Percentiles rank a stretch among this genome's conserved stretches.
These are phyloP conservation scores for Creontiades dilutus DNA, from an alignment of 2,888 invertebrate genomes.

Conservation along the genomic window DNA sequence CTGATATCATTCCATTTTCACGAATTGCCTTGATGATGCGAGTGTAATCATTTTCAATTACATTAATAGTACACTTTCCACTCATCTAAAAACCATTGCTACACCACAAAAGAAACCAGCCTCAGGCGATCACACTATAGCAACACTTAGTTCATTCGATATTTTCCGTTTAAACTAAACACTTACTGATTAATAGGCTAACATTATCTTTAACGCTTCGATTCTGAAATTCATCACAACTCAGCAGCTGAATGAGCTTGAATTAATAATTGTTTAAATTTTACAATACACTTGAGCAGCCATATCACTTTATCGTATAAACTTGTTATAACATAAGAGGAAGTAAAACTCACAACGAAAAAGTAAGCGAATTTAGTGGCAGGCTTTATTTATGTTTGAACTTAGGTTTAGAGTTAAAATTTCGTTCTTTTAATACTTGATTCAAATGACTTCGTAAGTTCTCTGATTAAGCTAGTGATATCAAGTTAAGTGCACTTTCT, in stretches of 20 bases:
- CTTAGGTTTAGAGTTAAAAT: too few species aligned
- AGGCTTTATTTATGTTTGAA: too few species aligned
- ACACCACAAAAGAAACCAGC: neutral
- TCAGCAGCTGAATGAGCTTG: conserved; percentile 18
- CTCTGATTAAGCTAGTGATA: neutral
- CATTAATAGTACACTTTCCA: too few species aligned
- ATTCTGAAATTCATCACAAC: conserved; percentile 11
- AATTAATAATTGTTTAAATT: neutral
- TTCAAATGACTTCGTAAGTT: neutral
- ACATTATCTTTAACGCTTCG: neutral
- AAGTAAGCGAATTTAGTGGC: neutral
- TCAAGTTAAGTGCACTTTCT: neutral
- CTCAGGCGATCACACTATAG: neutral
- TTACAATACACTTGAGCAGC: conserved; percentile 17
- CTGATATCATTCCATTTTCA: too few species aligned
- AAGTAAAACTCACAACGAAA: conserved; percentile 24
- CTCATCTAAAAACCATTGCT: neutral
- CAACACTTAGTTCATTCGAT: neutral
- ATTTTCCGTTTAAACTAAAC: neutral
- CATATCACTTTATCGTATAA: neutral
- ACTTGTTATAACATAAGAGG: neutral
- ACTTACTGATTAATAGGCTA: neutral
- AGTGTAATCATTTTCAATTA: too few species aligned
- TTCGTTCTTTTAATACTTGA: too few species aligned
- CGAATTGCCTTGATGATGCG: too few species aligned